Base-by-base conservation (phyloP, 2,797 vertebrate genomes). In the Thunnus albacares region DNA sequence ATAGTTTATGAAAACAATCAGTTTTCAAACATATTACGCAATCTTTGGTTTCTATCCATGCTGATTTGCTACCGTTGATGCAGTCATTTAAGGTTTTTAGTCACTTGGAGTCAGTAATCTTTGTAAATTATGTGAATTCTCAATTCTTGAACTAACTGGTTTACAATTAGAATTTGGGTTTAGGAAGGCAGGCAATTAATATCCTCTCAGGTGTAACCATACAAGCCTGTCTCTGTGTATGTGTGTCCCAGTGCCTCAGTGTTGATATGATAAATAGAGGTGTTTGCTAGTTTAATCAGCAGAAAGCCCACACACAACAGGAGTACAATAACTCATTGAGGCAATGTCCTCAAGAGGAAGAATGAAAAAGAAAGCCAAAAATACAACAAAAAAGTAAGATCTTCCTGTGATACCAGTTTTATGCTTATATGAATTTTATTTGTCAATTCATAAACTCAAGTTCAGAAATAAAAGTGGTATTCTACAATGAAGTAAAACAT, bases 231-330 rank as follows among this genome's bases (percentile, higher is more conserved):
- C 17, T 60, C 20, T 56, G 63, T 61, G 56, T 67, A 43, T 13
- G 41, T 14, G 35, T 38, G 12, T 41, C 57, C 6, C 49, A 55
- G 51, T 64, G 45, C 26, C 49, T 33, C 47, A 43, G 60, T 70
- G 71, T 52, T 71, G 41, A 57, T 81, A 35, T 75, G 64, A 67
- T 43, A 45, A 59, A 56, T 41, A 28, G 51, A 78, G 59, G 78
- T 75, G 84, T 81, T 65, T 20, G 49, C 24, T 35, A 70, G 56
- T 77, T 77, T 67, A 70, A 63, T 80, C 73, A 82, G 43, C 79
- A 68, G 43, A 71, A 69, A 75, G 59, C 79, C 74, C 80, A 87
- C 73, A 68, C 70, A 79, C 62, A 59, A 47, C 60, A 72, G 41
- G 43, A 71, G 14, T 3, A 79, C 68, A 73, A 74, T 70, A 79